phyloP scores from a whole-genome alignment of 2,797 vertebrate genomes.

The Apogon hyalosoma region DNA sequence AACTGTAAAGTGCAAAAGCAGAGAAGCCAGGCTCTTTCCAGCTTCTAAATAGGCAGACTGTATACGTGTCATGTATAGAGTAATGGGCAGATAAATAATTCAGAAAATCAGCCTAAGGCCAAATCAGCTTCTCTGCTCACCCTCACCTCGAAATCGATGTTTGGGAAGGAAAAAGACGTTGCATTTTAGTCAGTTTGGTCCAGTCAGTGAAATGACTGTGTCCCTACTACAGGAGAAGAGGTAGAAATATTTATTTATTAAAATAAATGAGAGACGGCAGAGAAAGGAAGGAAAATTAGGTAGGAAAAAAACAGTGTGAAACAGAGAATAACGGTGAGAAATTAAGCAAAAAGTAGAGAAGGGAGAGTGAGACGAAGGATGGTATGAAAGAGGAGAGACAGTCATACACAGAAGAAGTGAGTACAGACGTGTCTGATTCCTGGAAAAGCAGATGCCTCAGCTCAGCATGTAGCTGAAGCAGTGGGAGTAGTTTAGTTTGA shows the following conservation, averaged over 20 bases:
- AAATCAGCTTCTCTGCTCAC: conserved; percentile 63
- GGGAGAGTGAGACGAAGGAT: conserved; percentile 7
- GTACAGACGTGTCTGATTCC: conserved; percentile 39
- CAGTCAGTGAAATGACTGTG: conserved; percentile 45
- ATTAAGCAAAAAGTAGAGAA: neutral
- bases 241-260: too few species aligned
- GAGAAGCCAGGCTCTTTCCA: conserved; percentile 44
- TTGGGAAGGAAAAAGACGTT: conserved; percentile 51
- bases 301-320: conserved; percentile 2
- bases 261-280: too few species aligned
- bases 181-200: conserved; percentile 48
- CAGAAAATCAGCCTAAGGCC: conserved; percentile 66
- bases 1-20: conserved; percentile 27
- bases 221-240: conserved; percentile 41
- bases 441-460: conserved; percentile 66
- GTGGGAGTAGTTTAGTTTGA: conserved; percentile 59
- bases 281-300: neutral
- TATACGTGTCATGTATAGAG: conserved; percentile 71
- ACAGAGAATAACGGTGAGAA: conserved; percentile 3
- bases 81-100: conserved; percentile 79
- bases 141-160: conserved; percentile 66
- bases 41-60: conserved; percentile 61
- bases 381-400: conserved; percentile 24
- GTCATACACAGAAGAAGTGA: conserved; percentile 31
- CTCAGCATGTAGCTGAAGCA: conserved; percentile 49